Evolutionary conservation across 2,888 invertebrate genomes (phyloP).

Genomic region (Caenorhabditis macrosperma): DNA sequence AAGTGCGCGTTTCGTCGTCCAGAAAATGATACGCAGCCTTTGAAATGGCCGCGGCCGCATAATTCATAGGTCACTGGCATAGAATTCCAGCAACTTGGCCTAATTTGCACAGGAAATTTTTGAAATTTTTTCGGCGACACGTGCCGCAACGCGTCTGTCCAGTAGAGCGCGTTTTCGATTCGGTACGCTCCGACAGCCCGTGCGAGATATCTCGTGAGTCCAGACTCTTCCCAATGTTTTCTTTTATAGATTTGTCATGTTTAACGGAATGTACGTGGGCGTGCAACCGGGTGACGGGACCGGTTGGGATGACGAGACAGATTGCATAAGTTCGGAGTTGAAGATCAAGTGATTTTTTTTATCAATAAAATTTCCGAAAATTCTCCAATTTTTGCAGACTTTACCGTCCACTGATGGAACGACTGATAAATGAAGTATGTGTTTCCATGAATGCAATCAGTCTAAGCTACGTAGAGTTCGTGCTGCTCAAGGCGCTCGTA

Average conservation of each 20-base stretch:
- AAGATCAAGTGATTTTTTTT: constrained; percentile 58
- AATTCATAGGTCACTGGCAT: no score
- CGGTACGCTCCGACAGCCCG: no score
- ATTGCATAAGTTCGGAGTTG: constrained; percentile 64
- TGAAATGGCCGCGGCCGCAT: no score
- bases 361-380: neutral
- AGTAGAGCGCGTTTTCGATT: no score
- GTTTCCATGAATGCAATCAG: constrained; percentile 62
- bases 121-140: no score
- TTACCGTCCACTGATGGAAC: constrained; percentile 68
- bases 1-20: no score
- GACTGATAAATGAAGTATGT: constrained; percentile 66
- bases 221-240: neutral
- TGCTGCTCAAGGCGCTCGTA: constrained; percentile 68
- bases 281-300: constrained; percentile 60
- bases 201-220: no score
- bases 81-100: no score
- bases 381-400: constrained; percentile 52
- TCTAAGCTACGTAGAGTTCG: constrained; percentile 66
- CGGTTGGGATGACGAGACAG: constrained; percentile 70
- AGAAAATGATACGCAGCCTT: no score
- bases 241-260: constrained; percentile 68
- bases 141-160: no score
- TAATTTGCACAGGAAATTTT: no score
- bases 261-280: constrained; percentile 70